These are phyloP conservation scores for Philantomba maxwellii DNA, from an alignment of 2,113 vertebrate species.

Conservation along the genomic window DNA sequence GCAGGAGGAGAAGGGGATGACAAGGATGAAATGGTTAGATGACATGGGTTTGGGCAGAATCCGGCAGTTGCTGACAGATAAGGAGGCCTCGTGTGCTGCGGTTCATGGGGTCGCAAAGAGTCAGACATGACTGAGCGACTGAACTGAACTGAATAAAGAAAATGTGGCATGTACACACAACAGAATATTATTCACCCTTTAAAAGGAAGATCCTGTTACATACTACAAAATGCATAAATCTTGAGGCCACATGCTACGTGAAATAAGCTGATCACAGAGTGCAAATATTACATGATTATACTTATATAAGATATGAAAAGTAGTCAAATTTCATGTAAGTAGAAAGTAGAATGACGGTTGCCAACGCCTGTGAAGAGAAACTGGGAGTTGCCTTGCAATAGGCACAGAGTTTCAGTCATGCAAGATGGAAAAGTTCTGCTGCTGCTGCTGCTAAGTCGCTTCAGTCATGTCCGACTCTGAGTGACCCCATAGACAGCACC, in stretches of 20 bases:
- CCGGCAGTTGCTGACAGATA: accelerated
- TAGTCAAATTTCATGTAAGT: not conserved
- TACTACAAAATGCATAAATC: not conserved
- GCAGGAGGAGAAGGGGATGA: not conserved
- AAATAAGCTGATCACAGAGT: not conserved
- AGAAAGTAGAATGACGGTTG: not conserved
- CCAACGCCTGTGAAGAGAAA: not conserved
- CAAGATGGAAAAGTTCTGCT: not conserved
- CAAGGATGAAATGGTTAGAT: not conserved
- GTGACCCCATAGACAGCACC: no score
- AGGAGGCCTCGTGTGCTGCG: not conserved
- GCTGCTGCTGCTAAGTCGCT: no score
- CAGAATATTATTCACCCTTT: not conserved
- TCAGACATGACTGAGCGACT: accelerated
- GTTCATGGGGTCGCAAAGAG: not conserved
- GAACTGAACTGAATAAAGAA: not conserved
- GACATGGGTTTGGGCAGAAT: not conserved
- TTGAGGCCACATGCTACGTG: not conserved
- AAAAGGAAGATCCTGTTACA: not conserved
- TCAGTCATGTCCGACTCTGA: no score
- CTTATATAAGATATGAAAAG: not conserved
- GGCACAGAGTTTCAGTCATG: not conserved
- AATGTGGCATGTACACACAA: not conserved
- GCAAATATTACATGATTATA: not conserved
- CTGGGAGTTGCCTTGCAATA: not conserved